phyloP scores from a whole-genome alignment of 2,888 invertebrate genomes.

The Calameuta pallipes region DNA sequence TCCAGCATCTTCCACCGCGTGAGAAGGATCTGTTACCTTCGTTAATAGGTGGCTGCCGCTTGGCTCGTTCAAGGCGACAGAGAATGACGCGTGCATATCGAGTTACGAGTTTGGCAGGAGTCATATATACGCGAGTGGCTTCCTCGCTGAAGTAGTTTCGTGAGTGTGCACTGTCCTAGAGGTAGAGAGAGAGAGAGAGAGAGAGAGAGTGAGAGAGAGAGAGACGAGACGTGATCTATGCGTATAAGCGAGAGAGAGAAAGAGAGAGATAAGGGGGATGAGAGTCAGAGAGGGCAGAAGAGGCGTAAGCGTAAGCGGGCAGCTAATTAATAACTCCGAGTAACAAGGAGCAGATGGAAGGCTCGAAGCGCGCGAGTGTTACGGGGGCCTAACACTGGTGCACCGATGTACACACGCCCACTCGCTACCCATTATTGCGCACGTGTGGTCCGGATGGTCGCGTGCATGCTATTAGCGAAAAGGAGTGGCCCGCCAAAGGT shows the following conservation, averaged over 20 bases:
- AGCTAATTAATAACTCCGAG: constrained; percentile 60
- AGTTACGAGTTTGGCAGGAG: constrained; percentile 22
- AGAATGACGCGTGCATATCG: constrained; percentile 5
- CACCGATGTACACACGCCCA: constrained; percentile 36
- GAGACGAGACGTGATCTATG: not conserved
- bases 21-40: not conserved
- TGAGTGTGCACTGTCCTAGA: not conserved
- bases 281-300: not conserved
- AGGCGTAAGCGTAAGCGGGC: constrained; percentile 9
- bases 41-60: not conserved
- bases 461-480: constrained; percentile 62
- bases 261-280: not conserved
- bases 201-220: not conserved
- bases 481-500: constrained; percentile 39
- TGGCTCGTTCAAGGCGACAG: not conserved
- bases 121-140: constrained; percentile 10
- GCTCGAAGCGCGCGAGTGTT: constrained; percentile 33
- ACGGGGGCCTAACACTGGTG: not conserved
- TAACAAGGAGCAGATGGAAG: constrained; percentile 63
- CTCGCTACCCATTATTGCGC: constrained; percentile 57
- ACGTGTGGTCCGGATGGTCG: constrained; percentile 64
- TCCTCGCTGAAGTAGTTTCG: not conserved
- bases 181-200: not conserved
- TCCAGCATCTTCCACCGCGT: not conserved
- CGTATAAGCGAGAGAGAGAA: not conserved